These are phyloP conservation scores for Odocoileus hemionus DNA, from an alignment of 2,113 vertebrate genomes.

Conservation along the genomic window DNA sequence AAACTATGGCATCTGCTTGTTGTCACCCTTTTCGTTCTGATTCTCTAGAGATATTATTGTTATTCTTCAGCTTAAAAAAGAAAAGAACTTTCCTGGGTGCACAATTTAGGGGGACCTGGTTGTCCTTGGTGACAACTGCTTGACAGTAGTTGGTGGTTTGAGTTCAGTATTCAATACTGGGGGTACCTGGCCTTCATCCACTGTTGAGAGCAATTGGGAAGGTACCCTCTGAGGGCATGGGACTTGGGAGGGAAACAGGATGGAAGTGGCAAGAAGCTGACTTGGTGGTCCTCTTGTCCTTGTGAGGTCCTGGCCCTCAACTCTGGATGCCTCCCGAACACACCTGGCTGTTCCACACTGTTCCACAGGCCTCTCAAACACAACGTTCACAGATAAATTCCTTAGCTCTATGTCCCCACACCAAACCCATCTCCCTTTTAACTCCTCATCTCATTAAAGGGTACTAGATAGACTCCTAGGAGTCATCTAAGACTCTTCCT, in stretches of 20 bases:
- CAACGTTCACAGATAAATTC: neutral
- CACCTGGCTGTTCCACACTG: neutral
- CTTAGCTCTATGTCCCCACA: neutral
- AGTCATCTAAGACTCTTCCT: neutral
- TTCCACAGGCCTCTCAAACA: neutral
- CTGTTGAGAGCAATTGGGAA: neutral
- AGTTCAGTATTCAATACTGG: neutral
- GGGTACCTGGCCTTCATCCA: neutral
- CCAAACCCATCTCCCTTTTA: neutral
- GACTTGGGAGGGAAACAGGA: neutral
- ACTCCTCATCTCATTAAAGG: constrained; percentile 22
- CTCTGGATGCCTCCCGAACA: neutral
- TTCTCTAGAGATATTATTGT: neutral
- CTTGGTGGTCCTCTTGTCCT: neutral
- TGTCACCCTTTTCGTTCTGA: constrained; percentile 3
- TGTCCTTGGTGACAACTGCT: neutral
- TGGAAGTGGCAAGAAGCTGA: neutral
- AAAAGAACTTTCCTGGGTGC: neutral
- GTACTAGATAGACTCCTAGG: neutral
- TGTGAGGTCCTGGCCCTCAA: neutral
- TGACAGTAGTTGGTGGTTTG: neutral
- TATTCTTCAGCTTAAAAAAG: neutral
- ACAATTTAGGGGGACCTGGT: neutral
- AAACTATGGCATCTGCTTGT: neutral
- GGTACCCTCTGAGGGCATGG: neutral